These are phyloP conservation scores for Tetanocera ferruginea DNA, from an alignment of 2,888 invertebrate genomes.

Conservation along the genomic window DNA sequence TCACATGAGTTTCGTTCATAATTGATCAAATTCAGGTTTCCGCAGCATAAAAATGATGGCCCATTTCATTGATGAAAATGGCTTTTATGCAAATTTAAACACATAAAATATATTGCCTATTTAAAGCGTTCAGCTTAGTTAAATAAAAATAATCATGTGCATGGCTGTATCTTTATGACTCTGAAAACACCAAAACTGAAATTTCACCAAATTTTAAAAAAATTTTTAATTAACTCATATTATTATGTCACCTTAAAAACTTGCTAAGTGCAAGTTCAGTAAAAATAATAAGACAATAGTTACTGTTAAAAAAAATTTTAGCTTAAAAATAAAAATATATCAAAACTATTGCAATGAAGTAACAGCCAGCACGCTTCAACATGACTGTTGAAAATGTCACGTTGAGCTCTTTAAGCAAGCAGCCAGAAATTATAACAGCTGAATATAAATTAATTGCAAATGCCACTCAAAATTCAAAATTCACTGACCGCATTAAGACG, in stretches of 20 bases:
- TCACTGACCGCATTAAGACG: conserved; percentile 18
- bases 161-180: neutral
- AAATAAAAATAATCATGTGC: neutral
- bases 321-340: neutral
- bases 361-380: neutral
- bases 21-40: too few relatives aligned
- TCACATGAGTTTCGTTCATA: too few relatives aligned
- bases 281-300: neutral
- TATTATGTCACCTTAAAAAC: neutral
- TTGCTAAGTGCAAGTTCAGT: neutral
- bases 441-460: conserved; percentile 34
- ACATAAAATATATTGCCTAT: too few relatives aligned
- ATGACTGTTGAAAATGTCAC: neutral
- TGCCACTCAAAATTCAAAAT: conserved; percentile 35
- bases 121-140: too few relatives aligned
- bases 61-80: too few relatives aligned
- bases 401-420: neutral
- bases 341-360: neutral
- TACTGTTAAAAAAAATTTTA: neutral
- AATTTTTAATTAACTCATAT: neutral
- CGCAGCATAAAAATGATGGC: too few relatives aligned
- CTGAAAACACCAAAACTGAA: neutral
- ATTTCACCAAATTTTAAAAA: neutral
- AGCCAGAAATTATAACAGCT: neutral
- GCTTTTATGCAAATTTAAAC: too few relatives aligned